Percentiles rank a stretch among this genome's conserved stretches.
phyloP scores from a whole-genome alignment of 2,113 vertebrate genomes.

The Dendrocopos noguchii region DNA sequence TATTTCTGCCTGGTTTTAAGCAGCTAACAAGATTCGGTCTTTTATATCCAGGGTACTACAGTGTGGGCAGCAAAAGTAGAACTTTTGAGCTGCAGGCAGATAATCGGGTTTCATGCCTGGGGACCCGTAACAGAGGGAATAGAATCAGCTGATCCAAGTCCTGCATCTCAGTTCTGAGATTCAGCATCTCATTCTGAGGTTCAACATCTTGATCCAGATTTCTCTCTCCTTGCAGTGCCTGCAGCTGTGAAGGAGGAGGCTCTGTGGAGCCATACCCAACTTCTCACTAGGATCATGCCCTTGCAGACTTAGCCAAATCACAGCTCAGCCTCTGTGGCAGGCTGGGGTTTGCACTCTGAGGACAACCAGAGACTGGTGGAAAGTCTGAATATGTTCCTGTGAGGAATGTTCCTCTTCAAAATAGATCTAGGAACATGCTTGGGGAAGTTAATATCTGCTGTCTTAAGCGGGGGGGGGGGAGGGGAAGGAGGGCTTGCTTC shows the following conservation, averaged over 20 bases:
- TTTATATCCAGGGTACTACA: background rate
- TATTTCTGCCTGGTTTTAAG: conserved; percentile 33
- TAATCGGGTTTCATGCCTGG: conserved; percentile 18
- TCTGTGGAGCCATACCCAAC: background rate
- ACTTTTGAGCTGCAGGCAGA: background rate
- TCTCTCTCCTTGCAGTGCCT: background rate
- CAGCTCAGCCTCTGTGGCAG: background rate
- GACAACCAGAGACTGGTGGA: background rate
- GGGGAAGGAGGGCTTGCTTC: background rate
- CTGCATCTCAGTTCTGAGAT: background rate
- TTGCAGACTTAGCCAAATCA: background rate
- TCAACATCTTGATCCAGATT: background rate
- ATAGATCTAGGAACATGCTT: background rate
- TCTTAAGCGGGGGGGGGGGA: background rate
- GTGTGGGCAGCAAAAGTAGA: background rate
- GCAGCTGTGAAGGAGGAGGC: background rate
- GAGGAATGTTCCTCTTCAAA: background rate
- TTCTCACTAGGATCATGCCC: background rate
- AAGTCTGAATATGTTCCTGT: background rate
- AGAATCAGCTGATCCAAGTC: background rate
- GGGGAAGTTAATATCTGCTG: background rate
- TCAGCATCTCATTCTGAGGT: background rate
- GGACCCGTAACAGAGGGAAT: background rate
- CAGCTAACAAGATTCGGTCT: background rate
- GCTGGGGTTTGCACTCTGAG: background rate